Base-by-base conservation (phyloP, 1,140 invertebrate genomes). In the Drosophila ogumai region DNA sequence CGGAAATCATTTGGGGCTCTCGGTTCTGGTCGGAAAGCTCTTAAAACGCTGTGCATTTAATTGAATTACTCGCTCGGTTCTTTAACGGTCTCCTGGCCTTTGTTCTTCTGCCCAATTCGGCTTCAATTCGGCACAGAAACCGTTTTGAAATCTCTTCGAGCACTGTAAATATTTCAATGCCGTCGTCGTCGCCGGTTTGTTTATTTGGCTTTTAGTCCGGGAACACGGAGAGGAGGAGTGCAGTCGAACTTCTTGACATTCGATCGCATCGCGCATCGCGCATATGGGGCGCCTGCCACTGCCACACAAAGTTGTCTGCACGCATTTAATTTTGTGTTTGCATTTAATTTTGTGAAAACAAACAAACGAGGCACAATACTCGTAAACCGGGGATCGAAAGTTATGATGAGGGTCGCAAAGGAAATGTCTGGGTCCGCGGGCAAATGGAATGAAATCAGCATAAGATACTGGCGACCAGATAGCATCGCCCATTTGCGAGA, bases 341-440 rank as follows among this genome's bases (percentile, higher is more conserved):
- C 49, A 52, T 54, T 32, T 59, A 46, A 76, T 50, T 76, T 56
- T 84, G 55, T 55, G 69, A 58, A 73, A 73, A 73, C 69, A 73
- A 72, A 71, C 68, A 72, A 72, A 72, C 43, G 19, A 7, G 28
- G 44, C 64, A 85, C 54, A 81, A 79, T 75, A 15, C 50, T 54
- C 50, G 50, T 22, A 86, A 87, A 65, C 61, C 50, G 49, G 34
- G 60, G 47, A 56, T 59, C 40, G 57, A 66, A 52, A 78, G 63
- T 81, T 86, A 81, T 86, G 78, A 86, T 86, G 82, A 85, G 79
- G 78, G 79, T 82, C 64, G 63, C 50, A 41, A 52, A 43, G 43
- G 43, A 75, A 49, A 47, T 50, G 44, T 46, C 60, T 58, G 57
- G 54, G 64, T 56, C 46, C 19, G 66, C 73, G 65, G 59, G 32